Base-by-base conservation (phyloP, 1,140 invertebrate species). In the Macrotrachela quadricornifera region DNA sequence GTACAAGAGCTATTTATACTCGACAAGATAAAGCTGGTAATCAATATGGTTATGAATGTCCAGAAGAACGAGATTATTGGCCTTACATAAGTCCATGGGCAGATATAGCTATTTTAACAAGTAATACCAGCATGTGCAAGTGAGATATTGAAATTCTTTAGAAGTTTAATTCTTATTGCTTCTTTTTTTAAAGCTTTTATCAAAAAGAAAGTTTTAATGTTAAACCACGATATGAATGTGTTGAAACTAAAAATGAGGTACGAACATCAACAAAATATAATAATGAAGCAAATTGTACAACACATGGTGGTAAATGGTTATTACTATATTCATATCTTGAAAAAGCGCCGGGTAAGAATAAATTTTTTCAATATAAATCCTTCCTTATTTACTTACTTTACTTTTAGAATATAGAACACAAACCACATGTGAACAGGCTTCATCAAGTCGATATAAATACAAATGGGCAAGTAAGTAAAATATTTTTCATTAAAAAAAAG, bases 71-170 rank as follows among this genome's bases (percentile, higher is more conserved):
- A 37, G 66, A 68, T 57, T 63, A 69, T 44, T 67, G 60, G 49
- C 65, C 67, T 1, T 68, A 68, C 57, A 67, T 66, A 65, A 62
- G 61, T 13, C 64, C 62, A 2, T 68, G 66, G 67, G 61, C 58
- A 46, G 67, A 70, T 57, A 64, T 69, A 48, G 65, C 65, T 50
- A 56, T 69, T 16, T 49, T 70, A 21, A 61, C 68, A 40, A 62
- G 66, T 54, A 67, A 66, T 55, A 36, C 57, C 15, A 58, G 62
- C 38, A 59, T 65, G 55, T 70, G 68, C 59, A 58, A 57, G 66
- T 68, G 53, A 46, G 50, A 52, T 12, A 11, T 45, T 36, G 12
- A 18, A 36, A 49, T 6, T 38, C 6, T 38, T n/a, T 39, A 36
- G 36, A 49, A 49, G 10, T 30, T 50, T 4, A 50, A n/a, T 30